Conservation (phyloP, 2,888 invertebrate genomes). For the Aspidiotus rigidus region DNA sequence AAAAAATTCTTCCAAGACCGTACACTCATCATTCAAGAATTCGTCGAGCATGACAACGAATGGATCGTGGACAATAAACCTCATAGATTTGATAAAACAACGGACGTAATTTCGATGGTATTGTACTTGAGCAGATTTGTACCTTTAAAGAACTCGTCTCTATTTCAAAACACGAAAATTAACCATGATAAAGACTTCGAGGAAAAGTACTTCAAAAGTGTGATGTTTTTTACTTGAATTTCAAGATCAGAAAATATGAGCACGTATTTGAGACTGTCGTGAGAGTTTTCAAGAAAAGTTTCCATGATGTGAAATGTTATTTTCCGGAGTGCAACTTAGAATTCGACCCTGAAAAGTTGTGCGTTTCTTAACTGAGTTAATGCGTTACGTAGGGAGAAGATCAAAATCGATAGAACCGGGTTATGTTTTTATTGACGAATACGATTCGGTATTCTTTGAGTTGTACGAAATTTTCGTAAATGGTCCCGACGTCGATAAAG, state of each 20-base stretch:
- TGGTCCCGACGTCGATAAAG: constrained; percentile 7
- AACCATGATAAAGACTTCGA: background rate
- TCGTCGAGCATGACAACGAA: background rate
- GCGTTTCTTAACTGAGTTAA: constrained; percentile 3
- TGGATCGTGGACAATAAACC: constrained; percentile 14
- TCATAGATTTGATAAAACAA: constrained; percentile 8
- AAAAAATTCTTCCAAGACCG: constrained; percentile 12
- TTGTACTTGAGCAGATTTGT: constrained; percentile 6
- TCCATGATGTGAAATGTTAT: background rate
- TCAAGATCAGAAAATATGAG: constrained; percentile 6
- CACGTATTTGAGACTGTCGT: constrained; percentile 3
- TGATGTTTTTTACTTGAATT: constrained; percentile 3
- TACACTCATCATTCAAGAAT: constrained; percentile 6
- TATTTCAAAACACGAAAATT: constrained; percentile 2
- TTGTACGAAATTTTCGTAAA: constrained; percentile 7
- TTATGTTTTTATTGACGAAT: constrained; percentile 10
- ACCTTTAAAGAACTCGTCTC: background rate
- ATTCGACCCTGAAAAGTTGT: constrained; percentile 2
- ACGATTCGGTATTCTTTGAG: constrained; percentile 6
- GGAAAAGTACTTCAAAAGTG: constrained; percentile 12
- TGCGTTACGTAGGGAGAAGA: constrained; percentile 2
- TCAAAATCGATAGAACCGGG: constrained; percentile 1
- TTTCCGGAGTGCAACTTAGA: constrained; percentile 9
- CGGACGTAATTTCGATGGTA: background rate
- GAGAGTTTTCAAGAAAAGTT: constrained; percentile 1